Evolutionary conservation across 2,797 vertebrate genomes (phyloP).

Genomic region (Tauraco hartlaubi): DNA sequence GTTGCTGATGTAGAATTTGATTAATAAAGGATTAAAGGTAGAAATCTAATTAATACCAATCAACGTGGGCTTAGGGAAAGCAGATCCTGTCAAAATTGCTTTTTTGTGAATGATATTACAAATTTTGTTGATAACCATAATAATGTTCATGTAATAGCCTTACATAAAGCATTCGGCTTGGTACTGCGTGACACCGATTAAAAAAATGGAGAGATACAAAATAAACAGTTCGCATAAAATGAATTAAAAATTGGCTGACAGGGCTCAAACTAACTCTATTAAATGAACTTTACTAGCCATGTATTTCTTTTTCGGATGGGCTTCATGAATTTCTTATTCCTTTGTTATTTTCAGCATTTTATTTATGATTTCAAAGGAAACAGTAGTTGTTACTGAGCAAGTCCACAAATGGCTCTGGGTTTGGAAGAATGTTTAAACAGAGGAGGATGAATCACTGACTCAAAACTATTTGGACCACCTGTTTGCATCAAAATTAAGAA

Average conservation of each 20-base stretch:
- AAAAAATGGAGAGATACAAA: neutral
- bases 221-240: neutral
- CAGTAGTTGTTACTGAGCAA: neutral
- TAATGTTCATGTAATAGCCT: constrained; percentile 22
- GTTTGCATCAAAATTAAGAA: neutral
- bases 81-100: constrained; percentile 49
- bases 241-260: neutral
- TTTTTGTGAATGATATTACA: constrained; percentile 37
- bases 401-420: neutral
- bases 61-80: constrained; percentile 30
- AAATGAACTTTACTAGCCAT: neutral
- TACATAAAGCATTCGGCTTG: constrained; percentile 7
- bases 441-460: neutral
- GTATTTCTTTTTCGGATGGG: neutral
- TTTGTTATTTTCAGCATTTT: neutral
- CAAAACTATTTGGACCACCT: neutral
- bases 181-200: neutral
- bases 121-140: constrained; percentile 57
- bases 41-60: constrained; percentile 62
- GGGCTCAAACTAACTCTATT: neutral
- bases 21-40: constrained; percentile 56
- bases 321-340: neutral
- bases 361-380: neutral
- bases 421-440: neutral
- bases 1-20: constrained; percentile 17